Evolutionary conservation across 2,113 vertebrate species (phyloP).

Genomic region (Tamias sibiricus): DNA sequence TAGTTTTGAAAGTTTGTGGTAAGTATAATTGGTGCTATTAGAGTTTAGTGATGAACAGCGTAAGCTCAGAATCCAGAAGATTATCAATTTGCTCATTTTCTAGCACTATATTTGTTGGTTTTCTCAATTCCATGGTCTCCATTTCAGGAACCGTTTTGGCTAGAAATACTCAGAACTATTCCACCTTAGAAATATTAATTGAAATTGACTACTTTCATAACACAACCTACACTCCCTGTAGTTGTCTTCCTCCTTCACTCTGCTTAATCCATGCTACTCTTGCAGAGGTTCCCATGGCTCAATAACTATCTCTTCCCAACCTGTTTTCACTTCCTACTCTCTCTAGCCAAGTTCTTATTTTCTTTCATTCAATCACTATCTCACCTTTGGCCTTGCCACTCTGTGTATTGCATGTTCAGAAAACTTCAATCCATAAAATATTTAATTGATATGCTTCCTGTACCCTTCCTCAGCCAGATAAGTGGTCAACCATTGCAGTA

Average conservation of each 20-base stretch:
- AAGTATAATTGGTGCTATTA: neutral
- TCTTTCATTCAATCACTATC: neutral
- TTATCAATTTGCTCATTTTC: neutral
- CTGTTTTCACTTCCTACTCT: neutral
- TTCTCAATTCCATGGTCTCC: neutral
- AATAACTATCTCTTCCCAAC: neutral
- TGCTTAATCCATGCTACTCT: rapidly evolving
- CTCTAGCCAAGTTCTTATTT: neutral
- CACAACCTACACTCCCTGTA: neutral
- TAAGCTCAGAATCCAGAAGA: neutral
- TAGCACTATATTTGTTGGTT: neutral
- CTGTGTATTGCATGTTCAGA: neutral
- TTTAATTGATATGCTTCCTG: neutral
- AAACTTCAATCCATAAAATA: neutral
- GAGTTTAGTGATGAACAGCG: neutral
- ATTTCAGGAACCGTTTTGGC: neutral
- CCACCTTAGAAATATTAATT: neutral
- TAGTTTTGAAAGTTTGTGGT: neutral
- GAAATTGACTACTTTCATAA: neutral
- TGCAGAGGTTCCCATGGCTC: neutral
- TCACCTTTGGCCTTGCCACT: neutral
- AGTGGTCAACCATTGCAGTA: neutral
- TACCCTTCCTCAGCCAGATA: too few species aligned
- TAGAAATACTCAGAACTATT: neutral
- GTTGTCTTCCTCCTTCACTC: neutral